Evolutionary conservation across 1,140 invertebrate genomes (phyloP).

Genomic region (Pachypeltis micranthus): DNA sequence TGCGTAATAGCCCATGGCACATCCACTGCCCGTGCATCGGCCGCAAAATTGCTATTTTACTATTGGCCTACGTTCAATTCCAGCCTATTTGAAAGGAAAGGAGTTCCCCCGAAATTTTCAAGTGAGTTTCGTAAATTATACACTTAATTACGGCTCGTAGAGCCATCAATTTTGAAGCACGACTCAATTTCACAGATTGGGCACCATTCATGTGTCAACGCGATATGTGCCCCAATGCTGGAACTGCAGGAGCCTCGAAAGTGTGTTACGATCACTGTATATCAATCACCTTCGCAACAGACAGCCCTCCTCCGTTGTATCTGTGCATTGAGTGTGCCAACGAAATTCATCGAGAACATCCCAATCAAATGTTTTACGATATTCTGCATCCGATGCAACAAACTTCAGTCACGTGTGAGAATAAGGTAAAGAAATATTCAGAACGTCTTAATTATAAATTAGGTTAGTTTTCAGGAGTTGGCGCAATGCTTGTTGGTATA

Average conservation of each 20-base stretch:
- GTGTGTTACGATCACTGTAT: conserved; percentile 81
- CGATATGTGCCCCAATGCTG: conserved; percentile 69
- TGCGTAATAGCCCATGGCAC: conserved; percentile 96
- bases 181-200: conserved; percentile 44
- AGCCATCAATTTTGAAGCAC: too few species aligned
- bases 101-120: conserved; percentile 77
- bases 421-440: too few species aligned
- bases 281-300: conserved; percentile 66
- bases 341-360: conserved; percentile 70
- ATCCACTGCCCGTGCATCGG: conserved; percentile 74
- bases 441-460: too few species aligned
- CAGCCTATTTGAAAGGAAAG: conserved; percentile 78
- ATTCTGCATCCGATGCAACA: conserved; percentile 89
- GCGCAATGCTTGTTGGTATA: too few species aligned
- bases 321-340: conserved; percentile 94
- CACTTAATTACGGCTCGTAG: too few species aligned
- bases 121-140: conserved; percentile 60
- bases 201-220: conserved; percentile 71
- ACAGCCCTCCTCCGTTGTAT: conserved; percentile 85
- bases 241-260: conserved; percentile 77
- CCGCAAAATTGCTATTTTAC: conserved; percentile 93
- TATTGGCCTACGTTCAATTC: conserved; percentile 99
- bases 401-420: conserved; percentile 89
- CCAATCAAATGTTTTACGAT: conserved; percentile 77
- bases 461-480: too few species aligned